phyloP scores from a whole-genome alignment of 2,888 invertebrate species.

The Malthinus seriepunctatus region DNA sequence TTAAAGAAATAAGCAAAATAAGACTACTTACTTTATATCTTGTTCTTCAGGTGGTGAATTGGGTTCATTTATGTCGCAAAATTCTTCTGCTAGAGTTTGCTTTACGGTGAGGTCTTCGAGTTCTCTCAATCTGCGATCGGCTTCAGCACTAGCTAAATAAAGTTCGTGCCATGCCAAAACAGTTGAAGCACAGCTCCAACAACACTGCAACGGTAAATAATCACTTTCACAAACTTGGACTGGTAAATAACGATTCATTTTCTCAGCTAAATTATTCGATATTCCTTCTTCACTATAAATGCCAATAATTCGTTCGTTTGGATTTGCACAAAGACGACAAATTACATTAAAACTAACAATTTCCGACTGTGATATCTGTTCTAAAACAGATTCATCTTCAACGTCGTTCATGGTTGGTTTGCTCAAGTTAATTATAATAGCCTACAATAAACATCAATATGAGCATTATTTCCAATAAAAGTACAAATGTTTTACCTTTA shows the following conservation, averaged over 20 bases:
- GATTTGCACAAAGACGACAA: conserved; percentile 36
- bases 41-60: neutral
- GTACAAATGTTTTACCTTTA: no score
- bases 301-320: conserved; percentile 53
- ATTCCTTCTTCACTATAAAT: conserved; percentile 67
- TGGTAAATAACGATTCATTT: conserved; percentile 68
- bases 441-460: no score
- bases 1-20: neutral
- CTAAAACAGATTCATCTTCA: conserved; percentile 13
- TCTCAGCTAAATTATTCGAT: conserved; percentile 61
- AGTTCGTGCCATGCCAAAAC: conserved; percentile 69
- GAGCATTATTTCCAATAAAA: no score
- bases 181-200: conserved; percentile 67
- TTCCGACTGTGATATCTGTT: conserved; percentile 14
- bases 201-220: conserved; percentile 62
- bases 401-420: neutral
- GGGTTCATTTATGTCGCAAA: conserved; percentile 11
- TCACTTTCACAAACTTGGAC: conserved; percentile 61
- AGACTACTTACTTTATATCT: conserved; percentile 10
- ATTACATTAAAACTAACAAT: conserved; percentile 15
- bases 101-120: conserved; percentile 11
- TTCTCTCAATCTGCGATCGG: conserved; percentile 55
- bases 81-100: conserved; percentile 6
- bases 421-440: no score
- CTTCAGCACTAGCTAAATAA: conserved; percentile 59